Evolutionary conservation across 2,888 invertebrate species (phyloP), one percentile per base, ranked within the genome.

Genomic region (Acronicta aceris): DNA sequence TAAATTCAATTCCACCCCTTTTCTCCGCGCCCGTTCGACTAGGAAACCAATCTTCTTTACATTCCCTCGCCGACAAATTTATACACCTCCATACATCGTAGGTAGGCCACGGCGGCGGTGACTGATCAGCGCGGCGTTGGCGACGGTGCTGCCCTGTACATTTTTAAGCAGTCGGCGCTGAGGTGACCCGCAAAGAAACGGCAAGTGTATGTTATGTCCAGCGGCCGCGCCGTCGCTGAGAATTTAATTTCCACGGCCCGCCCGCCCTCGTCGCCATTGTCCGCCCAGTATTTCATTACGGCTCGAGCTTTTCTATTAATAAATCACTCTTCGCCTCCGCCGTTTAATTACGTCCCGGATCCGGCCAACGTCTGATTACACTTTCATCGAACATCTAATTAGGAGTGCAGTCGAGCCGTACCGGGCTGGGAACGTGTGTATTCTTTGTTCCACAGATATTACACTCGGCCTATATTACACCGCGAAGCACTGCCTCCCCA

Each of bases 381-480:
- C 89, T 94, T 93, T 94, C 93, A 94, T 94, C 93, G 94, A 94
- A 93, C 94, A 92, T 93, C 92, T 94, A 94, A 94, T 94, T 94
- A 93, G 92, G 87, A 92, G 91, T 93, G 93, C 94, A 93, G 89
- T 85, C 87, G 84, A 84, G 83, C 80, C 82, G 81, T 76, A 77
- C 76, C 79, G 66, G 74, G 76, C 67, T 76, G 76, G 83, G 86
- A 83, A 86, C 89, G 89, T 89, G 86, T 91, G 91, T 92, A 89
- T 91, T 92, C 90, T 91, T 91, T 92, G 91, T 91, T 88, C 86
- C 60, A 55, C 82, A 86, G 89, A 90, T 91, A 92, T 89, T 91
- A 89, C 87, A 81, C 86, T 84, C 86, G 85, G 86, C 88, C 89
- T 88, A 88, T 87, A 89, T 89, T 87, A 89, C 89, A 84, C 82